Evolutionary conservation across 2,113 vertebrate genomes (phyloP), one percentile per base, ranked within the genome.

Genomic region (Cygnus buccinator): DNA sequence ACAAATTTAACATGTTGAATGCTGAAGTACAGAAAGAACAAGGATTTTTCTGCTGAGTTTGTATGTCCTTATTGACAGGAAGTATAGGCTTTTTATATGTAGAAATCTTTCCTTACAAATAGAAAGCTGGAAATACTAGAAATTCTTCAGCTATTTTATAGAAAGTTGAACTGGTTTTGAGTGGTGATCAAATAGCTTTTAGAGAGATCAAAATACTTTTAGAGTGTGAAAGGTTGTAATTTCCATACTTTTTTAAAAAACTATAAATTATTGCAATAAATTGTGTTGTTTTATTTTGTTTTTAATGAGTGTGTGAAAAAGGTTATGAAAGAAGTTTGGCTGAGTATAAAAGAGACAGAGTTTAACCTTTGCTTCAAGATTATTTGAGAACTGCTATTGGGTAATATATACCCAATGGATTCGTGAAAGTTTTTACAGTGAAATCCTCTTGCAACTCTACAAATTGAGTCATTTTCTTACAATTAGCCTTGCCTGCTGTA

Each of bases 141-240:
- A 92, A 59, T 46, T 68, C 6, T 5, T 19, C 77, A 66, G 43
- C n/a, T 80, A 37, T 84, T 92, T 67, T 77, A 87, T 54, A 90
- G 88, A 96, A 94, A 96, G 95, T 65, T 85, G 68, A 96, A 85
- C 25, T 41, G 86, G 94, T 95, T 95, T 96, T 89, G 55, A 65
- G 28, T 52, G 68, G 61, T 52, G 48, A 33, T 70, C 87, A 79
- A 91, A 68, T 13, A 91, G 23, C 50, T 52, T 52, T 25, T 22
- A 50, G 50, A 52, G 50, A 52, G 23, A 26, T 52, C 23, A 52
- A 52, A 52, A 52, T 94, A 76, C 17, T 76, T 35, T 78, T n/a
- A 75, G 84, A 93, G 84, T 67, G 7, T 92, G 16, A 22, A 52
- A 72, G 22, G 10, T 71, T 84, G 17, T 61, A 75, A 84, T 44